Evolutionary conservation across 2,113 vertebrate species (phyloP), one percentile per base, ranked within the genome.

Genomic region (Tinamus guttatus): DNA sequence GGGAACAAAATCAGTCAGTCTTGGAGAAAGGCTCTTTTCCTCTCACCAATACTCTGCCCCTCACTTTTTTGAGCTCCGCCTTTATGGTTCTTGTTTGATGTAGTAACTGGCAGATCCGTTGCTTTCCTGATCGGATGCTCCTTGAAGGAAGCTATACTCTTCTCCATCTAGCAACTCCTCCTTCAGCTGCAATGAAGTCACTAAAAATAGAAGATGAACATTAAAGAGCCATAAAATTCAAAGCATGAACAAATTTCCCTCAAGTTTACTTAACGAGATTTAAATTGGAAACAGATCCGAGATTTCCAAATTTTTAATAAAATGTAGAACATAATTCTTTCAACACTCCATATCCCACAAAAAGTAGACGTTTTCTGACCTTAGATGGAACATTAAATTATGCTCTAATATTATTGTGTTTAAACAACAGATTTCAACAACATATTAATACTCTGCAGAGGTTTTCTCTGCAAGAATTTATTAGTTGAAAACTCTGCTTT

Each of bases 21-120:
- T 87, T 84, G 96, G 96, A 97, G 94, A 97, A 98, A 95, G 90
- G 96, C 51, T 96, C 89, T 58, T 90, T 78, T 93, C 97, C 94
- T 76, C 7, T 83, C 78, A 58, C 73, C 81, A 75, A 0, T 3
- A 16, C 21, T 64, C 77, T 81, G 87, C 93, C 83, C 95, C 94
- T 87, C 60, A 30, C 91, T 96, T 58, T 20, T 93, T 87, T 19
- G 73, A 96, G 95, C 92, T 58, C 28, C 91, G 82, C 90, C 91
- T 99, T 58, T 97, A 99, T 18, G 99, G 99, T 84, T 99, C 99
- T 82, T 99, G 99, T 97, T 99, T 99, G 98, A 99, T 99, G 98
- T 99, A 99, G 98, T 99, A 99, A 98, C 98, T 98, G 98, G 99
- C 99, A 17, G 99, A 99, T 95, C 99, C 99, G 11, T 99, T 99